Evolutionary conservation across 2,113 vertebrate genomes (phyloP).

Genomic region (Crotalus viridis): DNA sequence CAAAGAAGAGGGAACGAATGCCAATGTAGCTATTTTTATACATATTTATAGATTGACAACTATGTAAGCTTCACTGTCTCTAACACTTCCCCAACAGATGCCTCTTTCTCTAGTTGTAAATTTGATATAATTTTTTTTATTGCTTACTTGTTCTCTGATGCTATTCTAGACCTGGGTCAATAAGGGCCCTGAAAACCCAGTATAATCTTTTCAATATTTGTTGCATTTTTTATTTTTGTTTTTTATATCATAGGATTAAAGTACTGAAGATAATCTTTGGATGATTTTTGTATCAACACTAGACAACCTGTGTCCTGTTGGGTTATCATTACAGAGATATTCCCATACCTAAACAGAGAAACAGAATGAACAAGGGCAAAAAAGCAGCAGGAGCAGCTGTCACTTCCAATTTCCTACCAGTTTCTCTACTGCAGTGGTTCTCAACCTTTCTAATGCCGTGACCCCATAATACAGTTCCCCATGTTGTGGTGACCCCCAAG

Average conservation of each 20-base stretch:
- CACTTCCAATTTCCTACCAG: neutral
- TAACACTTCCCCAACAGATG: neutral
- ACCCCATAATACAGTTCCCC: too few species aligned
- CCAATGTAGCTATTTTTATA: neutral
- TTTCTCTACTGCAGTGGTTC: neutral
- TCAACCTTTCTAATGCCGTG: too few species aligned
- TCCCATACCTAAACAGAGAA: neutral
- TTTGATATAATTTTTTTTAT: neutral
- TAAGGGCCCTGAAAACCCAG: conserved; percentile 3
- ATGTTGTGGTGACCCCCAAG: too few species aligned
- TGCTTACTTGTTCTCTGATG: neutral
- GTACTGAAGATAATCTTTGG: neutral
- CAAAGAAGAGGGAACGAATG: neutral
- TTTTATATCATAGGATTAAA: neutral
- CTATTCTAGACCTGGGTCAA: neutral
- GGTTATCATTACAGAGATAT: neutral
- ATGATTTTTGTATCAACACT: neutral
- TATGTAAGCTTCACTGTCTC: neutral
- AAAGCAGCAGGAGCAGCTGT: neutral
- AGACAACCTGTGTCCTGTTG: neutral
- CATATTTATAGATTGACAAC: neutral
- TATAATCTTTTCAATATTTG: conserved; percentile 1
- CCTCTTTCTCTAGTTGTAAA: neutral
- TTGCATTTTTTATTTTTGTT: conserved; percentile 10
- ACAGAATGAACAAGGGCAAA: neutral